Evolutionary conservation across 2,888 invertebrate genomes (phyloP), one percentile per base, ranked within the genome.

Genomic region (Onthophagus sagittarius): DNA sequence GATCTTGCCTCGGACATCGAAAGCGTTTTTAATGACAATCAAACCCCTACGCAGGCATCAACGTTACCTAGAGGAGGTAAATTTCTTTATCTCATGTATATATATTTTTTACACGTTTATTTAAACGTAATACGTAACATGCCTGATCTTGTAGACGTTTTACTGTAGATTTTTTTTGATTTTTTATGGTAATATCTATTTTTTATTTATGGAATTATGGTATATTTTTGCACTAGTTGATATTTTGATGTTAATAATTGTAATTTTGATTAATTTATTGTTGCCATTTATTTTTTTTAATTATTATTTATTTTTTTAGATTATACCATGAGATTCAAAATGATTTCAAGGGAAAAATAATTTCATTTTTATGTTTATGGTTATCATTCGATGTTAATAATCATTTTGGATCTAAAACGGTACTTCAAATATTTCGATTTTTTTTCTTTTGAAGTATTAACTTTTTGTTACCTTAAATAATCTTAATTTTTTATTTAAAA

Each of bases 51-150:
- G 6, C 78, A 79, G 64, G 81, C 81, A n/a, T 76, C 88, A 81
- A 88, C 89, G 79, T 86, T 90, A 86, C 92, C 93, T 78, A 88
- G 92, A 89, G 92, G 92, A 91, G 93, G 93, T 93, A 89, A 90
- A 85, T 75, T 74, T 69, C 23, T 69, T 31, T 33, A 65, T 15
- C 7, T 53, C 23, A 23, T 53, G 39, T 53, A 74, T 71, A 62
- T 70, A 69, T 15, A 64, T 64, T 9, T 15, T 64, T 67, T 31
- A 67, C 31, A 31, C 32, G 67, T 67, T 67, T 64, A 64, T 64
- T 13, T 15, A 64, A 23, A 64, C 74, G 76, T 79, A 74, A 77
- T 77, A 53, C 74, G 76, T 77, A 75, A 73, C 74, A 70, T 76
- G 75, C 76, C 76, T 75, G 77, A 53, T 9, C 39, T 77, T 67